Evolutionary conservation across 2,888 invertebrate genomes (phyloP).

Genomic region (Blomia tropicalis): DNA sequence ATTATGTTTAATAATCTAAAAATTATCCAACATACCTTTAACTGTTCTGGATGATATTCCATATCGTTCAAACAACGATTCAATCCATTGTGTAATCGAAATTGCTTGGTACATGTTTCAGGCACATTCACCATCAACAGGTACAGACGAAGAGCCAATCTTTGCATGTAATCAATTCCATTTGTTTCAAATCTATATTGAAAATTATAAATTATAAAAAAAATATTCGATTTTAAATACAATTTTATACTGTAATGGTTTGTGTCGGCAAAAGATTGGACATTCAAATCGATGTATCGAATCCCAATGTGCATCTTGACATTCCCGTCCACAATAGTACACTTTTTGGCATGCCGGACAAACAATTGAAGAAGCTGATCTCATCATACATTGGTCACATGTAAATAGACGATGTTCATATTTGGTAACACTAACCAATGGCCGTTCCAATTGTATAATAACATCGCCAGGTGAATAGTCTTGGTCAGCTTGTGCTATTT

Average conservation of each 20-base stretch:
- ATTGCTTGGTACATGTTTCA: not conserved
- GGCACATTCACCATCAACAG: slow-evolving; percentile 4
- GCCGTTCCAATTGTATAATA: slow-evolving; percentile 5
- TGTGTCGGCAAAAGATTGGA: slow-evolving; percentile 6
- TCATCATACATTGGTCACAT: slow-evolving; percentile 18
- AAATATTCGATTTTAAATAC: not conserved
- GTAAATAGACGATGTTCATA: slow-evolving; percentile 21
- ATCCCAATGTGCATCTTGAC: slow-evolving; percentile 15
- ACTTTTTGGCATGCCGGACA: slow-evolving; percentile 20
- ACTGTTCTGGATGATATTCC: slow-evolving; percentile 18
- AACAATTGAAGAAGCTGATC: not conserved
- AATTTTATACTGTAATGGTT: slow-evolving; percentile 10
- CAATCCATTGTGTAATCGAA: slow-evolving; percentile 18
- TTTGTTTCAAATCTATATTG: slow-evolving; percentile 18
- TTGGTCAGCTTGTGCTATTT: not conserved
- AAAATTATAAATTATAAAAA: not conserved
- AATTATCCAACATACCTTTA: not conserved
- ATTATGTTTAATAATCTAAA: not conserved
- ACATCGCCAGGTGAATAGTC: slow-evolving; percentile 18
- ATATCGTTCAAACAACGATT: slow-evolving; percentile 15
- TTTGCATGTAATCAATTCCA: slow-evolving; percentile 23
- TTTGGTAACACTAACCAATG: slow-evolving; percentile 14
- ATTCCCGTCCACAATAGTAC: slow-evolving; percentile 13
- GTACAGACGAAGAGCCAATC: slow-evolving; percentile 14
- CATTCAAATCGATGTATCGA: slow-evolving; percentile 18